Base-by-base conservation (phyloP, 2,797 vertebrate genomes). In the Vireo griseus region DNA sequence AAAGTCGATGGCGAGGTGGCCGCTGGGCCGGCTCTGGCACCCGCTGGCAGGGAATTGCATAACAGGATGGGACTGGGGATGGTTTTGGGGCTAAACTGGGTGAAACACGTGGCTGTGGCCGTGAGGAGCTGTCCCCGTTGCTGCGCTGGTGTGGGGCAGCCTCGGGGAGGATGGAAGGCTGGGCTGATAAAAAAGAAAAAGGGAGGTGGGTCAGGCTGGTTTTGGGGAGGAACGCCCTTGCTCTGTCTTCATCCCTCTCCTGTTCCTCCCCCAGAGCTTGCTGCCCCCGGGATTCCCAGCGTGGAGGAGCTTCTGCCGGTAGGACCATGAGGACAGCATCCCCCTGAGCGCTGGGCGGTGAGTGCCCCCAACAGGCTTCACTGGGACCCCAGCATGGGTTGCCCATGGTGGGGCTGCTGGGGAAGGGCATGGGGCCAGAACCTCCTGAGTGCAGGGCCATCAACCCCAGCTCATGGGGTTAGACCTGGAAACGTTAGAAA, bases 21-120 rank as follows among this genome's bases (percentile, higher is more conserved):
- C 3, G 44, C 93, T 84, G 96, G 91, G 90, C 79, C 2, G 1
- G 71, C 89, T 74, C 78, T 0, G 19, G 85, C 8, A 5, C 92
- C 90, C 7, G 47, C 91, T 94, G 95, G 79, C 86, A 66, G 86
- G 58, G 83, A 67, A 91, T 96, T 96, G 94, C 92, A 85, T 96
- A 95, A 96, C 88, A 85, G 71, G 88, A 52, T 74, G 94, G 88
- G 86, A 31, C 69, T 28, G 86, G 77, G 66, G 83, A 39, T 68
- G 83, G 86, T 78, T 92, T 90, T 94, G 89, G 95, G 96, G 90
- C 92, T 91, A 78, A 94, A 55, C 84, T 84, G 87, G n/a, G 63
- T 17, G 4, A 72, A 95, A 92, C 95, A 93, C 92, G 88, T 93
- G 94, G 35, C 68, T 0, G 13, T 3, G 26, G 78, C 88, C 3